Percentiles rank a stretch among this genome's conserved stretches.
Evolutionary conservation across 2,113 vertebrate genomes (phyloP).

Genomic region (Lagopus muta): DNA sequence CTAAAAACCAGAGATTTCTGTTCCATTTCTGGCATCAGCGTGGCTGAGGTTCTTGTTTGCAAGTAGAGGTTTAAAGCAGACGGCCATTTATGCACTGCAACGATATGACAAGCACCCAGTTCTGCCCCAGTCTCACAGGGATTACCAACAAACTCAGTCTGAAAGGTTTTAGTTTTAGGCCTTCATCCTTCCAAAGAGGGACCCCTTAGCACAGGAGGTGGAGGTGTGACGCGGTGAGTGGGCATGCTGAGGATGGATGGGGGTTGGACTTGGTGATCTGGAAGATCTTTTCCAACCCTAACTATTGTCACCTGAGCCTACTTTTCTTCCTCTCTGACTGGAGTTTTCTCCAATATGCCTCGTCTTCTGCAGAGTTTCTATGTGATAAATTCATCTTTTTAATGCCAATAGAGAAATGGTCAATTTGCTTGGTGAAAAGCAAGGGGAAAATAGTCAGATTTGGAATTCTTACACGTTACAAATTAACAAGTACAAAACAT

Average conservation of each 20-base stretch:
- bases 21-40: not conserved
- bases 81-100: not conserved
- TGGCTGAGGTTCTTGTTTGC: not conserved
- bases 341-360: accelerated
- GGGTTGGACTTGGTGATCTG: no score
- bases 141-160: not conserved
- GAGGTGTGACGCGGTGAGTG: no score
- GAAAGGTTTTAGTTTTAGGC: not conserved
- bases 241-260: no score
- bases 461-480: not conserved
- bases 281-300: no score
- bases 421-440: not conserved
- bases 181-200: not conserved
- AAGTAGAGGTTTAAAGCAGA: not conserved
- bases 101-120: not conserved
- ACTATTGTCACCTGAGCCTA: not conserved
- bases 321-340: not conserved
- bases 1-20: not conserved
- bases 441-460: not conserved
- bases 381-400: not conserved
- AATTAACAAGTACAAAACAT: not conserved
- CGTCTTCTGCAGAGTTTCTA: not conserved
- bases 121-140: not conserved
- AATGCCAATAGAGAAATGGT: not conserved
- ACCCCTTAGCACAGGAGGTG: no score